A percentile compares a stretch with the other conserved stretches of the same genome.
Evolutionary conservation across 2,888 invertebrate genomes (phyloP).

Genomic region (Allacma fusca): DNA sequence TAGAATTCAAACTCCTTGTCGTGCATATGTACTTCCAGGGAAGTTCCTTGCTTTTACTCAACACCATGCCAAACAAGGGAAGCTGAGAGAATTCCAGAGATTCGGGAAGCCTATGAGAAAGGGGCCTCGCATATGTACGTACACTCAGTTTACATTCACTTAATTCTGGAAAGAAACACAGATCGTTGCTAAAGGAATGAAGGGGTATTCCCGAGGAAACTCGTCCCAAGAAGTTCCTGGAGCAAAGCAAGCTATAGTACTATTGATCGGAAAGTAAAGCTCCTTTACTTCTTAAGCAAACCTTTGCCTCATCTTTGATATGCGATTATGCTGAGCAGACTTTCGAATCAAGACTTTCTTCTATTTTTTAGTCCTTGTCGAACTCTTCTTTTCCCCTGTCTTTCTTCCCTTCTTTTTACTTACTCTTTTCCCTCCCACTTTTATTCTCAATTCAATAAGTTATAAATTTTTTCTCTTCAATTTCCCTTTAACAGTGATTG

Average conservation of each 20-base stretch:
- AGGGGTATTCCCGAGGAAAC: too few species aligned
- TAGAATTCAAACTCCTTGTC: slow-evolving; percentile 31
- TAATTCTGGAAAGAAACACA: too few species aligned
- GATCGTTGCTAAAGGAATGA: too few species aligned
- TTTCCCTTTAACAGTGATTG: slow-evolving; percentile 21
- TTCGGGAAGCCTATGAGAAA: too few species aligned
- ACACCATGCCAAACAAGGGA: too few species aligned
- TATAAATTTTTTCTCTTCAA: neutral
- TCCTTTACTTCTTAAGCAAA: slow-evolving; percentile 36
- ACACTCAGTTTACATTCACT: too few species aligned
- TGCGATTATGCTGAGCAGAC: slow-evolving; percentile 22
- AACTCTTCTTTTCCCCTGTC: slow-evolving; percentile 4
- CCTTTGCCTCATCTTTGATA: slow-evolving; percentile 23
- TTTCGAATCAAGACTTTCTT: neutral
- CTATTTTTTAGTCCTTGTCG: neutral
- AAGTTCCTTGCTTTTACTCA: too few species aligned
- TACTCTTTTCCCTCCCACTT: neutral
- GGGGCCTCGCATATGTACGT: too few species aligned
- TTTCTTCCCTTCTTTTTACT: neutral
- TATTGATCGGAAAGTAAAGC: slow-evolving; percentile 40
- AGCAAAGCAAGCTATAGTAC: neutral
- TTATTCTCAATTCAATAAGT: neutral
- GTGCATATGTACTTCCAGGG: neutral
- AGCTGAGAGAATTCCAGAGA: too few species aligned
- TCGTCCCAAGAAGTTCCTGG: too few species aligned